Evolutionary conservation across 2,888 invertebrate genomes (phyloP).

Genomic region (Trichopria drosophilae): DNA sequence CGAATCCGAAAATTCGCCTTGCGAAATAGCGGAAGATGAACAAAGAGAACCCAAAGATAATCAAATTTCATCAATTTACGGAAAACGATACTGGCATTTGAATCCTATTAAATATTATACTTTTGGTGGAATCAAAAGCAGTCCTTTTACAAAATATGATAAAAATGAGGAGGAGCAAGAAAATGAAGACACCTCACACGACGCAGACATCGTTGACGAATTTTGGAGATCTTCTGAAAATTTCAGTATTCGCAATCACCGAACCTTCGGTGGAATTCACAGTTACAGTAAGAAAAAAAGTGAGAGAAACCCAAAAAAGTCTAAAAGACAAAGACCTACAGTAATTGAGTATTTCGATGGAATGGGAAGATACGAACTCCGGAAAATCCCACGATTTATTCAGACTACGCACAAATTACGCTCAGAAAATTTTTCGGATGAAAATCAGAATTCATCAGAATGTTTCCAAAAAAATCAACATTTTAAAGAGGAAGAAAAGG

Average conservation of each 20-base stretch:
- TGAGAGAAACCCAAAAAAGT: constrained; percentile 11
- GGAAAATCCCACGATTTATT: constrained; percentile 17
- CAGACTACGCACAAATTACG: too few species aligned
- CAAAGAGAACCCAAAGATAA: too few species aligned
- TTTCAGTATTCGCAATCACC: constrained; percentile 41
- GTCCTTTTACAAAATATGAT: constrained; percentile 36
- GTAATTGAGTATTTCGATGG: too few species aligned
- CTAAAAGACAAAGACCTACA: too few species aligned
- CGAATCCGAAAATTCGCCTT: too few species aligned
- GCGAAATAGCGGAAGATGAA: too few species aligned
- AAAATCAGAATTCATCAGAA: too few species aligned
- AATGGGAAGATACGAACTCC: too few species aligned
- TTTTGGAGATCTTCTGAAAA: too few species aligned
- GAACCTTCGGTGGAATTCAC: constrained; percentile 50
- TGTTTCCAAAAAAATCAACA: constrained; percentile 16
- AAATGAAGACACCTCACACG: constrained; percentile 46
- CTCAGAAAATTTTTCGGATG: too few species aligned
- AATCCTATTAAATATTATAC: constrained; percentile 43
- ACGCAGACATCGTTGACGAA: too few species aligned
- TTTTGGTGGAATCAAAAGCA: constrained; percentile 45
- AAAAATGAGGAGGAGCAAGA: constrained; percentile 58
- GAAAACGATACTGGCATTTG: constrained; percentile 41
- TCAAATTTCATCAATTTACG: constrained; percentile 35
- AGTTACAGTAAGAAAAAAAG: constrained; percentile 6
- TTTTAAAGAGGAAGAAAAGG: constrained; percentile 21